These are phyloP conservation scores for Aplysina aerophoba DNA, from an alignment of 37 sponge, comb jelly and placozoan species.

Conservation along the genomic window DNA sequence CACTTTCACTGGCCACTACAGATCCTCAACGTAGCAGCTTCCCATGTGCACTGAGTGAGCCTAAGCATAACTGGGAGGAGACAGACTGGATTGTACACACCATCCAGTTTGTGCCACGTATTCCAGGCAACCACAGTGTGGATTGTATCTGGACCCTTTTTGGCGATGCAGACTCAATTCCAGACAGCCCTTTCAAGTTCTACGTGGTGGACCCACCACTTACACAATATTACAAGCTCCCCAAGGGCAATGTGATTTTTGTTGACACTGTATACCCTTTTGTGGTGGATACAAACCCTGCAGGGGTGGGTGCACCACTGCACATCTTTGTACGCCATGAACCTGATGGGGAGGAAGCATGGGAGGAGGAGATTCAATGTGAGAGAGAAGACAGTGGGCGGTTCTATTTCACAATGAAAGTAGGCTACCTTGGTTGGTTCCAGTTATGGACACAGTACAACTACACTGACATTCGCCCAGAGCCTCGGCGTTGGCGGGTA, in stretches of 20 bases:
- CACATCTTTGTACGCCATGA: slow-evolving; percentile 26
- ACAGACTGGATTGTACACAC: slow-evolving; percentile 23
- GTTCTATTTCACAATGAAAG: background rate
- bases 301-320: slow-evolving; percentile 18
- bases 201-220: slow-evolving; percentile 68
- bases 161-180: slow-evolving; percentile 50
- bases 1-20: slow-evolving; percentile 22
- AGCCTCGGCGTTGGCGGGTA: slow-evolving; percentile 2
- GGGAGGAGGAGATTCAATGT: background rate
- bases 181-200: slow-evolving; percentile 82
- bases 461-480: slow-evolving; percentile 18
- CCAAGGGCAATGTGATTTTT: slow-evolving; percentile 20
- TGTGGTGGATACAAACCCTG: slow-evolving; percentile 17
- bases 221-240: background rate
- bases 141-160: slow-evolving; percentile 21
- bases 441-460: slow-evolving; percentile 28
- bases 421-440: slow-evolving; percentile 14
- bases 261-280: slow-evolving; percentile 11
- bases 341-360: slow-evolving; percentile 2
- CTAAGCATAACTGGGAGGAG: slow-evolving; percentile 11
- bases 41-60: slow-evolving; percentile 9
- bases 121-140: background rate
- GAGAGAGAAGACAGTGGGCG: slow-evolving; percentile 1
- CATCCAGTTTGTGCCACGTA: slow-evolving; percentile 28
- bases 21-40: slow-evolving; percentile 11